Conservation (phyloP, 2,113 vertebrate species). For the Upupa epops region DNA sequence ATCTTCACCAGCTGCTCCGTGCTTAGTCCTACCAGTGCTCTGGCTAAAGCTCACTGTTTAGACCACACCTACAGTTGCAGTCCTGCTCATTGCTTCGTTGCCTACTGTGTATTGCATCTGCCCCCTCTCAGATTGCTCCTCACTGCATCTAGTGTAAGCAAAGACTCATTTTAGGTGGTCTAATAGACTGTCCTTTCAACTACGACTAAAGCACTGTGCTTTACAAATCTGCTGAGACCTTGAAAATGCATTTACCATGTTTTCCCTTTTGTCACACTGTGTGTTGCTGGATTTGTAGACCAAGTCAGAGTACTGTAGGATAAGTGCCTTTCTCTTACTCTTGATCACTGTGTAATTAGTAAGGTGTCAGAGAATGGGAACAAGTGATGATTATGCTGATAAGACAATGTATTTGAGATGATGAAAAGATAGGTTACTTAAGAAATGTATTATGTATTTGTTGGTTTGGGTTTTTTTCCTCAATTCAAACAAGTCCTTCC, state of each 20-base stretch:
- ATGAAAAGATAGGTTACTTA: background rate
- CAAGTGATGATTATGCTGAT: accelerated
- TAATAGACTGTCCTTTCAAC: background rate
- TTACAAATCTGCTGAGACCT: background rate
- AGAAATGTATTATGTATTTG: background rate
- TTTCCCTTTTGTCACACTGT: background rate
- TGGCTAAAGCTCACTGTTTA: background rate
- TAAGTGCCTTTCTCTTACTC: background rate
- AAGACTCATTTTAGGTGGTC: background rate
- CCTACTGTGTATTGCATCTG: background rate
- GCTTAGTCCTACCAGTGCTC: background rate
- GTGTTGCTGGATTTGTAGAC: background rate
- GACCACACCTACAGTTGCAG: background rate
- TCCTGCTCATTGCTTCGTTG: background rate
- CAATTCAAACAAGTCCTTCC: background rate
- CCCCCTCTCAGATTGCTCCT: accelerated
- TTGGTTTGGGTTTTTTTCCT: background rate
- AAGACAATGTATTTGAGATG: background rate
- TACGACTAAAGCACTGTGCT: background rate
- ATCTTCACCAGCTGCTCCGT: background rate
- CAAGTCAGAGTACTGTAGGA: background rate
- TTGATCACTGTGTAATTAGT: background rate
- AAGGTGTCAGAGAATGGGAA: background rate
- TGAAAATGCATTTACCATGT: background rate
- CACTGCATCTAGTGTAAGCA: background rate